These are phyloP conservation scores for Leucophenga maculata DNA, from an alignment of 2,888 invertebrate species.

Conservation along the genomic window DNA sequence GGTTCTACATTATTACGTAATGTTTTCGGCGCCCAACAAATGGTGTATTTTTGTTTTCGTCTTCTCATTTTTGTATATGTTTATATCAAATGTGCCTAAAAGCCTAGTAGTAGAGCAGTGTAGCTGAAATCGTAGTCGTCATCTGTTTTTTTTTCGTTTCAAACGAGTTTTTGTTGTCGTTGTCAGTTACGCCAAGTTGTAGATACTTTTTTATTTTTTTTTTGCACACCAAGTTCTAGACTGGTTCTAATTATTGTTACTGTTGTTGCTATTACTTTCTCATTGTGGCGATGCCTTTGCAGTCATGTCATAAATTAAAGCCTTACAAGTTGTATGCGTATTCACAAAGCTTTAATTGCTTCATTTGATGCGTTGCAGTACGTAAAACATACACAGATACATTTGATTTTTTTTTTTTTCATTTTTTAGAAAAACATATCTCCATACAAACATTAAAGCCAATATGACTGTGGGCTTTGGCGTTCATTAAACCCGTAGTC, in stretches of 20 bases:
- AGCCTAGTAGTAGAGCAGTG: conserved; percentile 29
- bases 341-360: conserved; percentile 49
- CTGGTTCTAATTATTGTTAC: conserved; percentile 16
- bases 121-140: conserved; percentile 34
- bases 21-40: conserved; percentile 31
- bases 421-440: background rate
- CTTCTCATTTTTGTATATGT: background rate
- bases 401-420: conserved; percentile 33
- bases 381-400: conserved; percentile 36
- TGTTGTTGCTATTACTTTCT: conserved; percentile 26
- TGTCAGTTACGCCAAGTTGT: too few relatives aligned
- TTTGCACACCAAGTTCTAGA: too few relatives aligned
- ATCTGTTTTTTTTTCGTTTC: conserved; percentile 47
- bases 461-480: conserved; percentile 15
- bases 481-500: conserved; percentile 62
- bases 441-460: conserved; percentile 11
- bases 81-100: conserved; percentile 40
- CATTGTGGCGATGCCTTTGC: background rate
- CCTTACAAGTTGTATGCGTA: conserved; percentile 50
- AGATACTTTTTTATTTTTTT: conserved; percentile 30
- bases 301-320: background rate
- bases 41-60: background rate
- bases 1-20: conserved; percentile 45
- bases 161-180: conserved; percentile 40
- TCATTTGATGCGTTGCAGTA: conserved; percentile 51